Evolutionary conservation across 2,113 vertebrate species (phyloP), one percentile per base, ranked within the genome.

Genomic region (Thunnus maccoyii): DNA sequence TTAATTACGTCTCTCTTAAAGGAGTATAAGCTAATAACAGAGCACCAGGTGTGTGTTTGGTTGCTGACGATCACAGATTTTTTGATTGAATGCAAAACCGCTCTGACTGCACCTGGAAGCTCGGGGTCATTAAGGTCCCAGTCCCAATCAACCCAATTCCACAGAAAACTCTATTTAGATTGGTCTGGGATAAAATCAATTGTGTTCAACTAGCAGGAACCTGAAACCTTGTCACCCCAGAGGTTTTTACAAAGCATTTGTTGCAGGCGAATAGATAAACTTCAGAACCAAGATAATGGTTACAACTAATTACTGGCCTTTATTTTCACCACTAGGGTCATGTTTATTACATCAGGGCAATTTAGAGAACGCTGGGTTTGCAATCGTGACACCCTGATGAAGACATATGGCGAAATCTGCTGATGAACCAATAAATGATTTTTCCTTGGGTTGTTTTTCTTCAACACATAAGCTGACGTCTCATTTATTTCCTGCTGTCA

Each of bases 21-120:
- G 66, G 52, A 77, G 65, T 67, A 63, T 62, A 62, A 86, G 80
- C 68, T 84, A 88, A 92, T 87, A 82, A 88, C 72, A 44, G 57
- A 84, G 82, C 86, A 76, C 83, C 90, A 92, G 87, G 88, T 93
- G 92, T 83, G 83, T 72, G 52, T 47, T 64, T 18, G 68, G 48
- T 44, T 91, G 91, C 90, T 91, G 90, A 94, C 80, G 36, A 77
- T 66, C 72, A 83, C 84, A 85, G 67, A 88, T 81, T 89, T 57
- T 41, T 46, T 78, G 71, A 91, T 88, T 86, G 73, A 79, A 83
- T 82, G 54, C 46, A 44, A 60, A 79, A 66, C 5, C 3, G 41
- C 69, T 76, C 5, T 8, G 61, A n/a, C 56, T 50, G 81, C 88
- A 88, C 60, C 84, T 87, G 90, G 63, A 80, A 75, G 52, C 55